These are phyloP conservation scores for Anoplopoma fimbria DNA, from an alignment of 2,113 vertebrate genomes.

Conservation along the genomic window DNA sequence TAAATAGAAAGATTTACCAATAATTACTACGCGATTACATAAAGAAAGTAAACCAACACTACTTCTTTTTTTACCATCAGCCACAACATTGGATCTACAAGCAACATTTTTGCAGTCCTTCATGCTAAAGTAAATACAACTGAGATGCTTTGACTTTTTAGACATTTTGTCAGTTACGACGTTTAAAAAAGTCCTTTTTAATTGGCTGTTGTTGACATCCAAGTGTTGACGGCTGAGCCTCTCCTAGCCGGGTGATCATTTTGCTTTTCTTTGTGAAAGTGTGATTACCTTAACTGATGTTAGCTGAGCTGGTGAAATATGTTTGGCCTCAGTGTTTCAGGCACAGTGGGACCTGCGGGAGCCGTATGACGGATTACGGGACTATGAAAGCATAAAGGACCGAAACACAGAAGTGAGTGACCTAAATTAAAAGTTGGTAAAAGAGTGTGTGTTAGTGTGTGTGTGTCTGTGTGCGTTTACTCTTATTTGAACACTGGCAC, in stretches of 20 bases:
- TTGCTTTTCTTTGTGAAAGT: background rate
- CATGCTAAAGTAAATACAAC: background rate
- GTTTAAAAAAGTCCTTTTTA: conserved; percentile 2
- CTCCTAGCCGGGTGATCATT: background rate
- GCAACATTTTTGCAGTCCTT: background rate
- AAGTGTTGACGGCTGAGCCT: background rate
- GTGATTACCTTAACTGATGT: background rate
- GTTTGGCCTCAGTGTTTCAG: conserved; percentile 15
- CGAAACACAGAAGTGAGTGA: conserved; percentile 18
- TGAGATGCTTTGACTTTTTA: background rate
- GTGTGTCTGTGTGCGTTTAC: background rate
- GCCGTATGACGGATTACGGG: conserved; percentile 3
- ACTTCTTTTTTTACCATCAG: too few relatives aligned
- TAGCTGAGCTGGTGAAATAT: conserved; percentile 7
- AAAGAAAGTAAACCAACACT: too few relatives aligned
- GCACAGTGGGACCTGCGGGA: background rate
- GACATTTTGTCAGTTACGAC: background rate
- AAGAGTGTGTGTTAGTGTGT: conserved; percentile 29
- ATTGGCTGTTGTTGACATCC: conserved; percentile 1
- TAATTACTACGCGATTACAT: too few relatives aligned
- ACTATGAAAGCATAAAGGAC: conserved; percentile 25
- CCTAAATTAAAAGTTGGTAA: conserved; percentile 49
- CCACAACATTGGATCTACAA: background rate
- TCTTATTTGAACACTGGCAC: conserved; percentile 29
- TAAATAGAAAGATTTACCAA: too few relatives aligned